phyloP scores from a whole-genome alignment of 1,140 invertebrate genomes.

The Heliconius melpomene region DNA sequence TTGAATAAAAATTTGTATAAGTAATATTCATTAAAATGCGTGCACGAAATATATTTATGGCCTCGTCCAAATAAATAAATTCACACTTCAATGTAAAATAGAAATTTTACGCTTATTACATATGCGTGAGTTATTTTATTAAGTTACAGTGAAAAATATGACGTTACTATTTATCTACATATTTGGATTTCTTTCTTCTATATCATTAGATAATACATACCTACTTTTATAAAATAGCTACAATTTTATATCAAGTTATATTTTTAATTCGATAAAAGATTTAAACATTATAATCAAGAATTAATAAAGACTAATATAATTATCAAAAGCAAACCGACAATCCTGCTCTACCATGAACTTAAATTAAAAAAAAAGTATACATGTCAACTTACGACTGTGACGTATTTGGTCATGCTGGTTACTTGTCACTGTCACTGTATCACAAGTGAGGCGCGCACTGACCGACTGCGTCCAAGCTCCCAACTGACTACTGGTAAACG shows the following conservation, averaged over 20 bases:
- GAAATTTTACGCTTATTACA: neutral
- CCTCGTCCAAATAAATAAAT: neutral
- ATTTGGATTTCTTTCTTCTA: too few species aligned
- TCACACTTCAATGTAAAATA: neutral
- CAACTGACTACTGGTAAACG: constrained; percentile 56
- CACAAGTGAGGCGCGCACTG: constrained; percentile 46
- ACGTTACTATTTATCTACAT: neutral
- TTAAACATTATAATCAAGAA: neutral
- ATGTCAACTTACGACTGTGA: constrained; percentile 49
- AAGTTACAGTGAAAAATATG: neutral
- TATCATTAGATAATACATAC: too few species aligned
- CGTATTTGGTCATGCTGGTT: constrained; percentile 54
- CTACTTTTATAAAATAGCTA: too few species aligned
- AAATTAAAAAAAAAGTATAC: constrained; percentile 21
- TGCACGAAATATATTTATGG: neutral
- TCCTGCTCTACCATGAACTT: neutral
- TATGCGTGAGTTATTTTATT: neutral
- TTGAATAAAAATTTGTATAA: neutral
- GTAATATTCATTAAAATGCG: neutral
- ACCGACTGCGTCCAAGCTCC: constrained; percentile 48
- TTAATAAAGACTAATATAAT: neutral
- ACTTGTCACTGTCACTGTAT: constrained; percentile 47
- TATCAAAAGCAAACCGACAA: neutral
- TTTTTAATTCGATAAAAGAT: too few species aligned
- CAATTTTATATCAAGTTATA: too few species aligned